Evolutionary conservation across 2,888 invertebrate species (phyloP), one percentile per base, ranked within the genome.

Genomic region (Vanessa cardui): DNA sequence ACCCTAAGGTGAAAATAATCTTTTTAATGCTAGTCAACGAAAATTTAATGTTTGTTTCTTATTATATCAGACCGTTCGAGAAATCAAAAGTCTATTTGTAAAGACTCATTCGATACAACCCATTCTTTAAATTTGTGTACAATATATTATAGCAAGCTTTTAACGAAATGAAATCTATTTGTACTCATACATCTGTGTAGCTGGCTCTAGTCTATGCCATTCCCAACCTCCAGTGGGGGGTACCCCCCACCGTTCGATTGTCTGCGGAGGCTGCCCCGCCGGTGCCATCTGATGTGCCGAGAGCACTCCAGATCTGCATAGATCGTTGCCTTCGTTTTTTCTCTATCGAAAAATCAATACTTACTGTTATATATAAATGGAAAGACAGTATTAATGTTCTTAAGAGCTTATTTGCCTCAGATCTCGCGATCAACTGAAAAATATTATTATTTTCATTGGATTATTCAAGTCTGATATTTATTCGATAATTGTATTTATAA

Each of bases 301-400:
- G 92, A 92, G 91, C 91, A 90, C 92, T 92, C 89, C 91, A 92
- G 92, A 92, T 92, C 92, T 92, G 92, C 92, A 92, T 92, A 92
- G 92, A 92, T 90, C 92, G 92, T 90, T 90, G 92, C 88, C 92
- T 91, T 91, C 91, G 87, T 92, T 92, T 92, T 92, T 92, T 92
- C 90, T 89, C 91, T 90, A 91, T 92, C 92, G 88, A 84, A 92
- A 92, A 92, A 92, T 92, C 92, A 92, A 92, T 92, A 92, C 91
- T 85, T 82, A 87, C 87, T 83, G 85, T 85, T 89, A 88, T 85
- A 87, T 89, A 89, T 87, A 90, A 85, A 87, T 85, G 83, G 78
- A 79, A 80, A 82, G 89, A 87, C 88, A 88, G 84, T 85, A 82
- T 87, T 87, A 86, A 88, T 88, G 85, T 83, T 81, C 85, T 87